Conservation (phyloP, 2,113 vertebrate species). For the Thunnus thynnus region DNA sequence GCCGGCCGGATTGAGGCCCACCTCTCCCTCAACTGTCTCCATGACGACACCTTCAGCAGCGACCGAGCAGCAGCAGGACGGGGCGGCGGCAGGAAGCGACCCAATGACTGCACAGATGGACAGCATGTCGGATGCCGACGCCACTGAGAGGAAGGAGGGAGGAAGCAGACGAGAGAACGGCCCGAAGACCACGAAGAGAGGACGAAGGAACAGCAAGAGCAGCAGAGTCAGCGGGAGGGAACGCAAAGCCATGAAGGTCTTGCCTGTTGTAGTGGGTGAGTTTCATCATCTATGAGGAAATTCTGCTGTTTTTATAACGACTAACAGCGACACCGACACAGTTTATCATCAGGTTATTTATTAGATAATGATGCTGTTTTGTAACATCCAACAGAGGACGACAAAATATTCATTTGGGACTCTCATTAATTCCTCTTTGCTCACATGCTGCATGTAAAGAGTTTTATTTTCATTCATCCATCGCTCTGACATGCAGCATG, state of each 20-base stretch:
- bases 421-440: too few relatives aligned
- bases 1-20: constrained; percentile 62
- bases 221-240: constrained; percentile 83
- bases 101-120: constrained; percentile 77
- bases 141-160: constrained; percentile 52
- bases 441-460: too few relatives aligned
- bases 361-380: too few relatives aligned
- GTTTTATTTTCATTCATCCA: too few relatives aligned
- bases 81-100: constrained; percentile 61
- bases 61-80: constrained; percentile 43
- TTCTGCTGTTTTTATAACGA: too few relatives aligned
- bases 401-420: too few relatives aligned
- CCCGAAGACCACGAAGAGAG: constrained; percentile 44
- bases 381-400: too few relatives aligned
- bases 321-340: background rate
- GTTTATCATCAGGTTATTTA: too few relatives aligned
- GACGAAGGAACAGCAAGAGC: constrained; percentile 72
- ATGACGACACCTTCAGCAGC: background rate
- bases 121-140: constrained; percentile 76
- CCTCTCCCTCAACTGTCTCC: constrained; percentile 45
- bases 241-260: constrained; percentile 85
- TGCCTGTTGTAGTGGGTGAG: constrained; percentile 84
- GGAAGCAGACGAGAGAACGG: constrained; percentile 63
- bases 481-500: too few relatives aligned
- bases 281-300: background rate